Evolutionary conservation across 2,113 vertebrate genomes (phyloP).

Genomic region (Girardinichthys multiradiatus): DNA sequence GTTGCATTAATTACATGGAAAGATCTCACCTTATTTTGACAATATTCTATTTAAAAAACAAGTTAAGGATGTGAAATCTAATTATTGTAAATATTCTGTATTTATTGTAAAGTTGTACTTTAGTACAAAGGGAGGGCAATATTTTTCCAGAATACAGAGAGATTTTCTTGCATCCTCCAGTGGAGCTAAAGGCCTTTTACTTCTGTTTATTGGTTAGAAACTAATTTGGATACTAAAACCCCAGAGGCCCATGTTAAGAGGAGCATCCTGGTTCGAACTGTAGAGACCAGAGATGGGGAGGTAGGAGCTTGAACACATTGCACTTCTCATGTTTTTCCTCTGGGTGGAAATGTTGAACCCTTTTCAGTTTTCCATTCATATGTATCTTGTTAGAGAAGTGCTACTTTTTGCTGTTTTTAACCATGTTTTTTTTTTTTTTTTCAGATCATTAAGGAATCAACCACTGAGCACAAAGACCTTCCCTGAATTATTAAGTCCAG

Average conservation of each 20-base stretch:
- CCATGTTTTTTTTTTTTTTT: conserved; percentile 24
- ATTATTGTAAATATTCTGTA: background rate
- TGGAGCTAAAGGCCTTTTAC: background rate
- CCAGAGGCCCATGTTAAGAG: conserved; percentile 88
- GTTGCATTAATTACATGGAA: too few relatives aligned
- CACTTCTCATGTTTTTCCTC: conserved; percentile 36
- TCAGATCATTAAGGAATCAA: conserved; percentile 84
- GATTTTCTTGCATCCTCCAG: background rate
- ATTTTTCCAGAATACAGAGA: background rate
- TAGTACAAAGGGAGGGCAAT: background rate
- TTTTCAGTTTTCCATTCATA: conserved; percentile 26
- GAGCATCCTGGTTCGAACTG: conserved; percentile 90
- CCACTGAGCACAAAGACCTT: conserved; percentile 80
- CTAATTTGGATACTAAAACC: conserved; percentile 86
- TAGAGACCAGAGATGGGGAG: conserved; percentile 92
- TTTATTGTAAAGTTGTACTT: background rate
- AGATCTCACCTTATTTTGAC: too few relatives aligned
- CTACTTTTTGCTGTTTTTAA: conserved; percentile 26
- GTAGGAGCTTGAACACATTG: conserved; percentile 65
- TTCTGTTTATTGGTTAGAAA: conserved; percentile 75
- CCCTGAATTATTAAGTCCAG: conserved; percentile 56
- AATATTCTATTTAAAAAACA: background rate
- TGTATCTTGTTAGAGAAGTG: conserved; percentile 13
- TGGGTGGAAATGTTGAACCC: conserved; percentile 56
- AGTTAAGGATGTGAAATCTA: too few relatives aligned